phyloP scores from a whole-genome alignment of 2,113 vertebrate genomes.

The Grus americana region DNA sequence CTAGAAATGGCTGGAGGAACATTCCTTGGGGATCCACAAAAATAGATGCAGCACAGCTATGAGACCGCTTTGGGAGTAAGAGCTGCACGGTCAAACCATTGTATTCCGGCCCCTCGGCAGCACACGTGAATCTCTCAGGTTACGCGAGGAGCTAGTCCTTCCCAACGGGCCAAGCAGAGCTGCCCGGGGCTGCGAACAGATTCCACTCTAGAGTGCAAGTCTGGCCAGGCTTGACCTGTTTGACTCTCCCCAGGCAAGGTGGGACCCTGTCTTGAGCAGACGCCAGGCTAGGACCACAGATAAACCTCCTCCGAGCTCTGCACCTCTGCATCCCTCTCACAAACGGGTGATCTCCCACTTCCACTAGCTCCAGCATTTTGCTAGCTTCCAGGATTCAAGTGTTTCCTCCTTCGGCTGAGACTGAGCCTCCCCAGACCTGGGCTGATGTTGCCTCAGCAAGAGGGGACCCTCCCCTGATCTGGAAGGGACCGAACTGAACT shows the following conservation, averaged over 20 bases:
- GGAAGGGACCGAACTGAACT: rapidly evolving
- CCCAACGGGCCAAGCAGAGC: not conserved
- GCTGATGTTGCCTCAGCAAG: not conserved
- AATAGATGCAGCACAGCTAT: constrained; percentile 14
- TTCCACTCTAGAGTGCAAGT: not conserved
- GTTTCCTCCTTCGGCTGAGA: not conserved
- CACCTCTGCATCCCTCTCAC: not conserved
- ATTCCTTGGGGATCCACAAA: constrained; percentile 39
- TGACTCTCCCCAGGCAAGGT: not conserved
- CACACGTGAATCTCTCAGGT: rapidly evolving
- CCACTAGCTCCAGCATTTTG: not conserved
- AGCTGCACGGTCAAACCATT: not conserved
- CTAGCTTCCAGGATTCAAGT: not conserved
- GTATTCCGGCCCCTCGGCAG: not conserved
- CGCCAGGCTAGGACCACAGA: too few relatives aligned
- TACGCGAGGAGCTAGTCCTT: not conserved
- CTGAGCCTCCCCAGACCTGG: rapidly evolving
- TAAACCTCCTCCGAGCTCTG: not conserved
- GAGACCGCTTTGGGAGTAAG: not conserved
- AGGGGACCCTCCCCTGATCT: not conserved
- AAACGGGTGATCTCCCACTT: rapidly evolving
- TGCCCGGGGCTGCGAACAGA: not conserved
- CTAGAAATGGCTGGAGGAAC: constrained; percentile 23
- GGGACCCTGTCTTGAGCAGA: not conserved
- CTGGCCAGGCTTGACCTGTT: not conserved